Evolutionary conservation across 2,888 invertebrate species (phyloP), one percentile per base, ranked within the genome.

Genomic region (Lordiphosa andalusiaca): DNA sequence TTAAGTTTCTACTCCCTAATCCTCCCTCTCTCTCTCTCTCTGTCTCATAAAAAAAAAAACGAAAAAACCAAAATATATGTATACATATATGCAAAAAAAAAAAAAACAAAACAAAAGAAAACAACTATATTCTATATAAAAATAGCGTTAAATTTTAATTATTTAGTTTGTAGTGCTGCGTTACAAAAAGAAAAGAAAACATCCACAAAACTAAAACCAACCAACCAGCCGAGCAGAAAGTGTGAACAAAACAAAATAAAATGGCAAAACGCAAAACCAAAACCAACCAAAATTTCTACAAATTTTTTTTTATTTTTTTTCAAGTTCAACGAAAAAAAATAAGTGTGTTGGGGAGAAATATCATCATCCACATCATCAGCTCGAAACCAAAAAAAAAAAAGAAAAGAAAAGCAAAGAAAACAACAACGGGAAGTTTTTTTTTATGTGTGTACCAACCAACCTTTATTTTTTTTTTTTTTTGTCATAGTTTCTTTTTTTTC

Each of bases 131-230:
- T 77, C 65, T 76, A 66, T 66, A 58, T 41, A 63, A 64, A 48
- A 49, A 71, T 83, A 77, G 84, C 65, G 65, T 73, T 76, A 77
- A 63, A 59, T 71, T 69, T 71, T 59, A 62, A 81, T 63, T 71
- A 84, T 82, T 81, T 84, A 84, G 78, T 78, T 67, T 69, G 75
- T 78, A 84, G 84, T 82, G 84, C 58, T 82, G 84, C 60, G 82
- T 81, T 84, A 62, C 51, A 40, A 61, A 62, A 62, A 48, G 70
- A 48, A 53, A 62, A 47, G 33, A 58, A 38, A 55, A 25, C n/a
- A 33, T 49, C 23, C 46, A 44, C 35, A 33, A 52, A 13, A 50
- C 42, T 58, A 50, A 72, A 76, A 30, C 30, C 30, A 30, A 30
- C 30, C 30, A 30, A 30, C 30, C 30, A 30, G 30, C 51, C 46